These are phyloP conservation scores for Varanus komodoensis DNA, from an alignment of 2,113 vertebrate species.

Conservation along the genomic window DNA sequence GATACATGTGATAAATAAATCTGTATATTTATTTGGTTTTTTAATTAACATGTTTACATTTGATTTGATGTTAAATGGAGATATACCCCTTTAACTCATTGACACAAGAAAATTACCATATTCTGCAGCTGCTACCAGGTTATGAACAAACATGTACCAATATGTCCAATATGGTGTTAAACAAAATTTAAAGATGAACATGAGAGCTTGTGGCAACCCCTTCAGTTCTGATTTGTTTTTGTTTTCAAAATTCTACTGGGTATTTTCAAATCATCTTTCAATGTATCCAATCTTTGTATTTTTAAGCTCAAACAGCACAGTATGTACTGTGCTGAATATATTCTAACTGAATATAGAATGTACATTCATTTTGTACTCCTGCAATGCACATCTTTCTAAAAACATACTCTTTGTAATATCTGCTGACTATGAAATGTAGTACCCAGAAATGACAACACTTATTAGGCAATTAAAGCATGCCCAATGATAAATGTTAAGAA, in stretches of 20 bases:
- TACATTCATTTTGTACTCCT: constrained; percentile 70
- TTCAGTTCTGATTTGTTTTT: background rate
- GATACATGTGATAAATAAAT: too few species aligned
- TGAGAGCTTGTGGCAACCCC: background rate
- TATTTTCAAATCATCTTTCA: constrained; percentile 65
- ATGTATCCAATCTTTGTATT: constrained; percentile 57
- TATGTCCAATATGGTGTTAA: background rate
- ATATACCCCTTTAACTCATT: background rate
- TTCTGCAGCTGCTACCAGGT: background rate
- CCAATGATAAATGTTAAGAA: constrained; percentile 40
- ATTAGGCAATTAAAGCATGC: constrained; percentile 37
- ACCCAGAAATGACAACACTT: constrained; percentile 53
- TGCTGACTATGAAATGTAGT: constrained; percentile 52
- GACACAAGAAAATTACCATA: background rate
- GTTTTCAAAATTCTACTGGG: background rate
- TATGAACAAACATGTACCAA: background rate
- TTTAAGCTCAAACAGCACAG: constrained; percentile 54
- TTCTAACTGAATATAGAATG: constrained; percentile 67
- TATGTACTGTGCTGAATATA: constrained; percentile 25
- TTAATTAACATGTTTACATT: too few species aligned
- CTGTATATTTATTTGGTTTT: too few species aligned
- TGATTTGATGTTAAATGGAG: too few species aligned
- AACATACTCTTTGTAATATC: constrained; percentile 66
- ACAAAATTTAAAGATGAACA: background rate
- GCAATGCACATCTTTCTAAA: constrained; percentile 68